Evolutionary conservation across 2,888 invertebrate species (phyloP).

Genomic region (Cylloceria caligata): DNA sequence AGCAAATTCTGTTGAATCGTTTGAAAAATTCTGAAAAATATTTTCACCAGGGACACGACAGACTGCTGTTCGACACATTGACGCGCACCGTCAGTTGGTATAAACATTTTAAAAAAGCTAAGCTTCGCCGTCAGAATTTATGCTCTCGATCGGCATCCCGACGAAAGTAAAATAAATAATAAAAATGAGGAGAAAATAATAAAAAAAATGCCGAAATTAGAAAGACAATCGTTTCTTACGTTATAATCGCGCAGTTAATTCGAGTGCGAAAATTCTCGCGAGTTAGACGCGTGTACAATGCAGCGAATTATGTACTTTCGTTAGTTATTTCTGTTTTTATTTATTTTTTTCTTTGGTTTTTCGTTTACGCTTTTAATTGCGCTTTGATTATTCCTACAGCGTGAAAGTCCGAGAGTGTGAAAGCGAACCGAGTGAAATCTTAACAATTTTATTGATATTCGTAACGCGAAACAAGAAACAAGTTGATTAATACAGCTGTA

Average conservation of each 20-base stretch:
- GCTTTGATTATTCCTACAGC: conserved; percentile 21
- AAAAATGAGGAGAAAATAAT: neutral
- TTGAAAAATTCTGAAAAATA: too few species aligned
- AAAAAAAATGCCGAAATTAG: conserved; percentile 28
- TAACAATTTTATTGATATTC: conserved; percentile 62
- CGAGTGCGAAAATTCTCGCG: conserved; percentile 27
- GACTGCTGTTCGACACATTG: conserved; percentile 31
- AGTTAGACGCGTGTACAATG: conserved; percentile 19
- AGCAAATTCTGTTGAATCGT: too few species aligned
- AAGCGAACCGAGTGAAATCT: conserved; percentile 3
- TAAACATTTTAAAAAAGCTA: neutral
- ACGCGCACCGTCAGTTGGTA: neutral
- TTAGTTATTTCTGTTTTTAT: neutral
- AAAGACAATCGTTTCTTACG: conserved; percentile 47
- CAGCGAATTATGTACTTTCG: conserved; percentile 34
- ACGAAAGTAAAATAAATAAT: conserved; percentile 3
- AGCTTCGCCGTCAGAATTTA: conserved; percentile 12
- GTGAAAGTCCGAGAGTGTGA: conserved; percentile 28
- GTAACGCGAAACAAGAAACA: conserved; percentile 35
- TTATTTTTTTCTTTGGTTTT: conserved; percentile 11
- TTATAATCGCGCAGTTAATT: conserved; percentile 7
- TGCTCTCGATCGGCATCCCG: neutral
- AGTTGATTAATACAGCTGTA: conserved; percentile 64
- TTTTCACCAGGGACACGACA: conserved; percentile 17
- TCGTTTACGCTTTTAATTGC: conserved; percentile 1